phyloP scores from a whole-genome alignment of 2,888 invertebrate species.

The Nudaria mundana region DNA sequence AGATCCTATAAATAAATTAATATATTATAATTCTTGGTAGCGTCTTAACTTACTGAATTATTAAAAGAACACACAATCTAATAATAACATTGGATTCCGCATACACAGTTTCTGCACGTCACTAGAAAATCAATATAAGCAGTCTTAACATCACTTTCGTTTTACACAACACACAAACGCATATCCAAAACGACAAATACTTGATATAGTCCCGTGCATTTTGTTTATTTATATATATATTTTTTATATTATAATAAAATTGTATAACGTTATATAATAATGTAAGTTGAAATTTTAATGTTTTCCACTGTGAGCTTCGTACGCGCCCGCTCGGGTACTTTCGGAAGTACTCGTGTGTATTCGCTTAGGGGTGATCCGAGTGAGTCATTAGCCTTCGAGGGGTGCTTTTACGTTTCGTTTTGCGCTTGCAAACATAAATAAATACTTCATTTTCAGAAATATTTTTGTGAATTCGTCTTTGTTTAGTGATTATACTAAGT shows the following conservation, averaged over 20 bases:
- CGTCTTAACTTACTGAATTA: conserved; percentile 30
- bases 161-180: conserved; percentile 22
- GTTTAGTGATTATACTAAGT: no score
- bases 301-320: conserved; percentile 56
- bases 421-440: conserved; percentile 25
- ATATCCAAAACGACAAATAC: conserved; percentile 20
- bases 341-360: conserved; percentile 52
- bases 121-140: conserved; percentile 70
- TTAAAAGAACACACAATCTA: conserved; percentile 46
- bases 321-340: conserved; percentile 49
- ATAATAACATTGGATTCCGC: conserved; percentile 67
- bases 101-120: conserved; percentile 61
- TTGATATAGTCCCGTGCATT: conserved; percentile 29
- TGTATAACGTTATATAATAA: conserved; percentile 67
- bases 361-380: conserved; percentile 49
- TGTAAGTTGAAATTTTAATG: conserved; percentile 51
- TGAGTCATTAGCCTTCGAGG: conserved; percentile 71
- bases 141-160: conserved; percentile 23
- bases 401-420: conserved; percentile 67
- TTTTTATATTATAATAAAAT: conserved; percentile 39
- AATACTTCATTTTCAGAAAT: conserved; percentile 3
- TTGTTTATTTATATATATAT: conserved; percentile 18
- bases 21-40: neutral
- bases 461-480: no score
- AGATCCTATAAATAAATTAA: neutral